These are phyloP conservation scores for Teleogryllus oceanicus DNA, from an alignment of 2,888 invertebrate genomes.

Conservation along the genomic window DNA sequence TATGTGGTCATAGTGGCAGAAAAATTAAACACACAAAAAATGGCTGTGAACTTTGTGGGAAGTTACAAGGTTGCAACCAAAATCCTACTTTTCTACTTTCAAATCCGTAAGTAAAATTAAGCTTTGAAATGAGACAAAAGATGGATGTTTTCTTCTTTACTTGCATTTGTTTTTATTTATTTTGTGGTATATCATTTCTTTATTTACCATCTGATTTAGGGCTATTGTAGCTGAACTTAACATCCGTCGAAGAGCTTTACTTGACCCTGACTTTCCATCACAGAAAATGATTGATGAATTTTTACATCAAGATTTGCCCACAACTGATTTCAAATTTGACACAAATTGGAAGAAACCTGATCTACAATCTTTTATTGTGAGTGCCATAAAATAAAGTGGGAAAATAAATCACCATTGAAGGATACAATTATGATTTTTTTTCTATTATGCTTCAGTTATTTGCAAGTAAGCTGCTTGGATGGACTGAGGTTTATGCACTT, in stretches of 20 bases:
- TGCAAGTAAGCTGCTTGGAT: constrained; percentile 62
- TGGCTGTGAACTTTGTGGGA: constrained; percentile 65
- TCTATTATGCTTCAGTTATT: constrained; percentile 55
- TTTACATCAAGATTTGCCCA: constrained; percentile 53
- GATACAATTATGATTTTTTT: constrained; percentile 5
- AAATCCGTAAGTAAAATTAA: constrained; percentile 27
- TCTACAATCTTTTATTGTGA: constrained; percentile 66
- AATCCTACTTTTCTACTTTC: constrained; percentile 22
- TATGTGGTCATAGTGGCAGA: constrained; percentile 70
- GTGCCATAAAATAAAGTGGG: constrained; percentile 37
- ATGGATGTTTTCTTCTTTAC: background rate
- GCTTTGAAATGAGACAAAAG: background rate
- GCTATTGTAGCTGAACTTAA: constrained; percentile 63
- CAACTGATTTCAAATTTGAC: constrained; percentile 55
- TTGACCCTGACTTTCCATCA: constrained; percentile 64
- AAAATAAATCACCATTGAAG: background rate
- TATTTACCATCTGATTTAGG: constrained; percentile 47
- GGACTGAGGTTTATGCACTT: constrained; percentile 73
- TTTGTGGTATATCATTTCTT: background rate
- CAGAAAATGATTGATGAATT: constrained; percentile 73
- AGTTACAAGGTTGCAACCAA: constrained; percentile 56
- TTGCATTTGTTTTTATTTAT: too few species aligned
- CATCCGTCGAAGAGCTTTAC: constrained; percentile 65
- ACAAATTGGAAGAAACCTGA: constrained; percentile 64
- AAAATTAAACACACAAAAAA: constrained; percentile 57